These are phyloP conservation scores for Andrena marginata DNA, from an alignment of 2,888 invertebrate genomes.

Conservation along the genomic window DNA sequence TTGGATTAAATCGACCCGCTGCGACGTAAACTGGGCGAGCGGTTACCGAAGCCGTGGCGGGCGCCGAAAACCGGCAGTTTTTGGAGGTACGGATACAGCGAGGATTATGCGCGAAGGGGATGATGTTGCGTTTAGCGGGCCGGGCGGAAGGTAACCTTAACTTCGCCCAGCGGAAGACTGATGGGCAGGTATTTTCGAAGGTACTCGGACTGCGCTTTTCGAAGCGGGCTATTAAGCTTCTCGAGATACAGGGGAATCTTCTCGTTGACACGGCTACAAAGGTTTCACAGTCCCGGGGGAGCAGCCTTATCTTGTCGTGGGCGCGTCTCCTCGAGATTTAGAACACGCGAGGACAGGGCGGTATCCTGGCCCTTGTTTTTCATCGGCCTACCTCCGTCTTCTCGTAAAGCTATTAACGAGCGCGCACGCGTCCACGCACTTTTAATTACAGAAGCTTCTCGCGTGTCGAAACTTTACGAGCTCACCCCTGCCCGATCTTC, in stretches of 20 bases:
- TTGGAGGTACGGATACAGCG: too few species aligned
- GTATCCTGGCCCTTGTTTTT: conserved; percentile 2
- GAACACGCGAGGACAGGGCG: conserved; percentile 18
- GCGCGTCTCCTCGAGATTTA: conserved; percentile 31
- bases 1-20: too few species aligned
- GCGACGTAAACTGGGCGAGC: too few species aligned
- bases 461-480: conserved; percentile 56
- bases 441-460: conserved; percentile 58
- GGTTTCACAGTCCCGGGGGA: background rate
- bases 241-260: conserved; percentile 14
- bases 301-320: conserved; percentile 1
- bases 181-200: too few species aligned
- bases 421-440: conserved; percentile 46
- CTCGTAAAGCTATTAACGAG: conserved; percentile 50
- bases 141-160: too few species aligned
- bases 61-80: too few species aligned
- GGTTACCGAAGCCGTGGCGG: too few species aligned
- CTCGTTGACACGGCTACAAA: background rate
- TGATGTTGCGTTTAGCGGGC: too few species aligned
- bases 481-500: conserved; percentile 10
- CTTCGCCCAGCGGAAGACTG: too few species aligned
- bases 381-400: background rate
- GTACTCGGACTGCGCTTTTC: background rate
- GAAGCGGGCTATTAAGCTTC: conserved; percentile 3
- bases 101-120: too few species aligned